Evolutionary conservation across 2,888 invertebrate species (phyloP), one percentile per base, ranked within the genome.

Genomic region (Meiosimyza platycephala): DNA sequence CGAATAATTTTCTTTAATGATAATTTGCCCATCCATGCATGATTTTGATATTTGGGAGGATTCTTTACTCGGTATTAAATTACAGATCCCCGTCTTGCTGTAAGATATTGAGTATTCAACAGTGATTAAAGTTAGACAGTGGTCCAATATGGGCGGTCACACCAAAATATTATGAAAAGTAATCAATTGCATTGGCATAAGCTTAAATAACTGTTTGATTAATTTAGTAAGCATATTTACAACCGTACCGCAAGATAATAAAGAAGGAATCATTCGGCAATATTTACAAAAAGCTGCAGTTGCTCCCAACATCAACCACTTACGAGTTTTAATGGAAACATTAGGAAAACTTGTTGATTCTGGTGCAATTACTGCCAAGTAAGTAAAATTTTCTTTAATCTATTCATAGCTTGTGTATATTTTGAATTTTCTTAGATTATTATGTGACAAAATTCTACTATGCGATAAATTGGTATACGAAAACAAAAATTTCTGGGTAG

Each of bases 401-500:
- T 12, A n/a, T 40, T 16, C n/a, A 66, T 54, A 33, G 40, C 40
- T 40, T 40, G 6, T 54, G 54, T 54, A 54, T 54, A 54, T 12
- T 16, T 40, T 40, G 9, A 6, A 7, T 11, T 48, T 52, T 74
- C 76, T 9, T 66, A 94, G 96, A 83, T 89, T 94, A 86, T 92
- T 97, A 1, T 97, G 97, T 86, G 97, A 97, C 84, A 92, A 93
- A 79, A 91, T 98, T 72, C 89, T 98, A 71, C 91, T 90, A 18
- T 94, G 93, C 85, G 96, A 97, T 71, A 94, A 94, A 83, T 88
- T 98, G n/a, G 89, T 90, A 6, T 93, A 93, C 83, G 91, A 92
- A 77, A 93, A 95, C 85, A 91, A 93, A 77, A 93, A 94, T 77
- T 96, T 95, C 87, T 98, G 98, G 97, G 92, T 95, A 67, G 93